These are phyloP conservation scores for Elysia chlorotica DNA, from an alignment of 1,140 invertebrate species.

Conservation along the genomic window DNA sequence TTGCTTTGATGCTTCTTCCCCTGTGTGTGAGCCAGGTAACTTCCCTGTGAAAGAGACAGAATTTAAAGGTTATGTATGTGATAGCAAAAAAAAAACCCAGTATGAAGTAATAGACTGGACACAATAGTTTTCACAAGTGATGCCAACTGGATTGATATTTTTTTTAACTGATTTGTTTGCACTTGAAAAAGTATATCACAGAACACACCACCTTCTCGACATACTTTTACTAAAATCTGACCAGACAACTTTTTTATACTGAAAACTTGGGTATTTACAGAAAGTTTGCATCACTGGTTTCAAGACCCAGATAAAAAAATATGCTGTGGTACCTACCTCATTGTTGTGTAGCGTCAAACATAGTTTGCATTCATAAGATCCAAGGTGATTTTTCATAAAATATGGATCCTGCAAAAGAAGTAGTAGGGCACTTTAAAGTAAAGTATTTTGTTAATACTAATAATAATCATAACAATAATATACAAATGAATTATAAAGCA, in stretches of 20 bases:
- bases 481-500: too few relatives aligned
- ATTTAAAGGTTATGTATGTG: too few relatives aligned
- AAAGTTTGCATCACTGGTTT: not conserved
- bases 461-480: too few relatives aligned
- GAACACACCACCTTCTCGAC: too few relatives aligned
- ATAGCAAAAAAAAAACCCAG: too few relatives aligned
- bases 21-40: slow-evolving; percentile 98
- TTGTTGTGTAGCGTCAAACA: slow-evolving; percentile 99
- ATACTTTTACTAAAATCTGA: too few relatives aligned
- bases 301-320: too few relatives aligned
- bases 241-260: not conserved
- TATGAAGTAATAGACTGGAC: too few relatives aligned
- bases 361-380: slow-evolving; percentile 98
- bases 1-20: slow-evolving; percentile 99
- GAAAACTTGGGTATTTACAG: not conserved
- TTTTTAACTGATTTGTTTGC: too few relatives aligned
- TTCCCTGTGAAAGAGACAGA: slow-evolving; percentile 74
- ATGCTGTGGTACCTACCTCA: slow-evolving; percentile 77
- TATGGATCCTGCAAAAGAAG: slow-evolving; percentile 68
- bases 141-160: too few relatives aligned
- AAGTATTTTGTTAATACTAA: not conserved
- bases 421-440: not conserved
- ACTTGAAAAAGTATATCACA: too few relatives aligned
- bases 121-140: too few relatives aligned
- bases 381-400: slow-evolving; percentile 65